Conservation (phyloP, 2,113 vertebrate species). For the Gulo gulo region DNA sequence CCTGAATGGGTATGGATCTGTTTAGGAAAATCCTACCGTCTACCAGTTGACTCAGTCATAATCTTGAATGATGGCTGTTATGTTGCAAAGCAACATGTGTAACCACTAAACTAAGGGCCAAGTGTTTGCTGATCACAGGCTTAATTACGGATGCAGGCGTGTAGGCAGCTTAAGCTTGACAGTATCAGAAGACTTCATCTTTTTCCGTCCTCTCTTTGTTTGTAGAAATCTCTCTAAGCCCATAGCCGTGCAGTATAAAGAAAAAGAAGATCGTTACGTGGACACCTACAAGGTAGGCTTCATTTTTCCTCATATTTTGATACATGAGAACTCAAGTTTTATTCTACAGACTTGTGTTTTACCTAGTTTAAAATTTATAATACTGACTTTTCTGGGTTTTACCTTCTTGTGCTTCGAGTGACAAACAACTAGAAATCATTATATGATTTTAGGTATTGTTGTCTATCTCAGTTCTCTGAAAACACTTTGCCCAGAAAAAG, state of each 20-base stretch:
- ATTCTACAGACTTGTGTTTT: not conserved
- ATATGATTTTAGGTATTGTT: slow-evolving; percentile 16
- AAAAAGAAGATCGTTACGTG: slow-evolving; percentile 98
- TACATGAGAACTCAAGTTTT: not conserved
- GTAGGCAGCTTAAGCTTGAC: not conserved
- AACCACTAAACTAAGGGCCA: not conserved
- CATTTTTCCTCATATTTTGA: not conserved
- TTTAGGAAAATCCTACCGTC: not conserved
- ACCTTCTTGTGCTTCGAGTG: not conserved
- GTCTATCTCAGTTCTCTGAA: slow-evolving; percentile 26
- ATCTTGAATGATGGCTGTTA: not conserved
- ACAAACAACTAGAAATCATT: slow-evolving; percentile 13
- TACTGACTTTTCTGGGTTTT: slow-evolving; percentile 23
- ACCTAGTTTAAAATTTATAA: not conserved
- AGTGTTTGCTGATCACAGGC: not conserved
- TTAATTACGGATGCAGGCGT: not conserved
- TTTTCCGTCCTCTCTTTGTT: slow-evolving; percentile 40
- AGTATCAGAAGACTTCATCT: not conserved
- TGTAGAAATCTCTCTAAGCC: slow-evolving; percentile 95
- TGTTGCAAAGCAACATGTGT: not conserved
- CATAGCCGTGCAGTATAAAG: slow-evolving; percentile 98
- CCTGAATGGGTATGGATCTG: not conserved
- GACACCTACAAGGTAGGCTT: slow-evolving; percentile 93
- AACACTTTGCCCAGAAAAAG: not conserved
- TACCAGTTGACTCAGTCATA: not conserved